Evolutionary conservation across 2,113 vertebrate genomes (phyloP).

Genomic region (Connochaetes taurinus): DNA sequence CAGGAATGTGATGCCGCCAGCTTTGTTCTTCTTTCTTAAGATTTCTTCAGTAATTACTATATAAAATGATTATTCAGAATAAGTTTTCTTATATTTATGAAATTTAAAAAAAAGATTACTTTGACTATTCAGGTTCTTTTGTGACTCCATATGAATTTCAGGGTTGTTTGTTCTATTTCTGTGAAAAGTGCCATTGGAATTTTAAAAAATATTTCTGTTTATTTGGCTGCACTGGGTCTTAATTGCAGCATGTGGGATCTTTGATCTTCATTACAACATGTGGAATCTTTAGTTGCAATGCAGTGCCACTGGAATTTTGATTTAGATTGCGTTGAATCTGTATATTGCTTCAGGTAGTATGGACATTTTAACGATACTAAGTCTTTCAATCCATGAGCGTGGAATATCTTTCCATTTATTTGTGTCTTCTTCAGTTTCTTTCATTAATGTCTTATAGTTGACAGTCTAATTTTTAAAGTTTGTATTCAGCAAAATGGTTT

Average conservation of each 20-base stretch:
- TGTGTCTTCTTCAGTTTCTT: background rate
- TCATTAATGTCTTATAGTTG: background rate
- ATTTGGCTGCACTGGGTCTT: background rate
- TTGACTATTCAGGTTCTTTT: background rate
- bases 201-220: background rate
- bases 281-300: background rate
- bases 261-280: background rate
- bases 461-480: background rate
- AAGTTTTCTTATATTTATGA: no score
- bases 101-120: background rate
- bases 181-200: background rate
- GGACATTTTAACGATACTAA: background rate
- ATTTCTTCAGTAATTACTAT: no score
- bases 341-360: background rate
- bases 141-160: background rate
- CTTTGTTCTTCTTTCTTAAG: background rate
- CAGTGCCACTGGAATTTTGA: background rate
- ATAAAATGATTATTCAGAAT: no score
- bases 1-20: background rate
- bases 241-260: background rate
- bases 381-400: background rate
- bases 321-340: background rate
- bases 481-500: background rate
- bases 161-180: background rate
- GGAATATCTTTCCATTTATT: background rate